Conservation (phyloP, 2,888 invertebrate species). For the Dione vanillae region DNA sequence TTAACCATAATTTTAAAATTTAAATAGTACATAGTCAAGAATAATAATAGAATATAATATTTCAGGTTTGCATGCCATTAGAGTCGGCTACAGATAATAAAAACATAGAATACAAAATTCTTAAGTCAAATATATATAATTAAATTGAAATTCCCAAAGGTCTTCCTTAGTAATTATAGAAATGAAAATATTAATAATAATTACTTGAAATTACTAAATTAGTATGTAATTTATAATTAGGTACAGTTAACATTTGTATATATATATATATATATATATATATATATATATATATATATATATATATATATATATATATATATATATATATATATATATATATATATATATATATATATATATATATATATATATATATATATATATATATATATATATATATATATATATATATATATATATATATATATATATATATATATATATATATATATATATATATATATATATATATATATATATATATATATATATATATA, state of each 20-base stretch:
- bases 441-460: neutral
- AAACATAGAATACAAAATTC: neutral
- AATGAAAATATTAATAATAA: constrained; percentile 20
- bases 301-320: neutral
- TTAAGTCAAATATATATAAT: constrained; percentile 4
- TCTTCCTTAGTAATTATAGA: constrained; percentile 42
- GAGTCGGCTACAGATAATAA: neutral
- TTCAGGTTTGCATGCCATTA: neutral
- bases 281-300: neutral
- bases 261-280: neutral
- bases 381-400: neutral
- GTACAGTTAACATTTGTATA: too few relatives aligned
- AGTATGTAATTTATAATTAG: constrained; percentile 1
- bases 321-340: neutral
- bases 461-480: neutral
- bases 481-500: neutral
- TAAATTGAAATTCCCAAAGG: constrained; percentile 40
- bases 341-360: neutral
- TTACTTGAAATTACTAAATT: constrained; percentile 15
- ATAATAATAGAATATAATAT: neutral
- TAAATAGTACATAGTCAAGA: too few relatives aligned
- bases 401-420: neutral
- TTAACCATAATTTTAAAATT: too few relatives aligned
- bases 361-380: neutral
- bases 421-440: neutral